Evolutionary conservation across 2,797 vertebrate species (phyloP).

Genomic region (Malacoraja senta): DNA sequence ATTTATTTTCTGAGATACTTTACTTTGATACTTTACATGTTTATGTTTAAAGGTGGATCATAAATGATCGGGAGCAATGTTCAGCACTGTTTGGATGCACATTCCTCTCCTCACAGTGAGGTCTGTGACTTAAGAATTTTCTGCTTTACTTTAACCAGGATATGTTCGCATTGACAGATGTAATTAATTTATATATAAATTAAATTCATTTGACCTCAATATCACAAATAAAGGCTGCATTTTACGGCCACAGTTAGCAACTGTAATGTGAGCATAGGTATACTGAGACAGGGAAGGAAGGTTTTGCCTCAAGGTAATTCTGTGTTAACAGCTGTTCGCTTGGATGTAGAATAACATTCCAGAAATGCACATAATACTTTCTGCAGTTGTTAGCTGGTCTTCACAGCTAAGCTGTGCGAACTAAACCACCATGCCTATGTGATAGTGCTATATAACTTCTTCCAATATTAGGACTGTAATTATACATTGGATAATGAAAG

Average conservation of each 20-base stretch:
- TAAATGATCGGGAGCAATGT: background rate
- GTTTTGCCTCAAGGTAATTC: conserved; percentile 5
- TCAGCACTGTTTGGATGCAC: background rate
- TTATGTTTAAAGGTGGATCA: background rate
- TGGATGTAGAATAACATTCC: conserved; percentile 31
- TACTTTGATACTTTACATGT: background rate
- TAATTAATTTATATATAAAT: background rate
- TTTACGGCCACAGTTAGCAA: background rate
- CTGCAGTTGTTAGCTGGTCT: background rate
- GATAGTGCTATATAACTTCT: background rate
- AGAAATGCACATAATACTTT: background rate
- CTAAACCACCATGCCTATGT: background rate
- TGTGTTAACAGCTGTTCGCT: conserved; percentile 29
- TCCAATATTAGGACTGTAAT: background rate
- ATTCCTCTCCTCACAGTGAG: background rate
- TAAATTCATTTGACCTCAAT: background rate
- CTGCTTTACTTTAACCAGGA: background rate
- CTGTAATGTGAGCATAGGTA: background rate
- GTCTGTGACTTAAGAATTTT: background rate
- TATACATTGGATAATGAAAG: background rate
- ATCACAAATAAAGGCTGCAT: background rate
- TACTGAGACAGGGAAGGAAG: background rate
- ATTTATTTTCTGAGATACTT: background rate
- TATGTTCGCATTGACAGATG: background rate
- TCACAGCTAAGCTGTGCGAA: background rate